Base-by-base conservation (phyloP, 2,797 vertebrate genomes). In the Muraenolepis orangiensis region DNA sequence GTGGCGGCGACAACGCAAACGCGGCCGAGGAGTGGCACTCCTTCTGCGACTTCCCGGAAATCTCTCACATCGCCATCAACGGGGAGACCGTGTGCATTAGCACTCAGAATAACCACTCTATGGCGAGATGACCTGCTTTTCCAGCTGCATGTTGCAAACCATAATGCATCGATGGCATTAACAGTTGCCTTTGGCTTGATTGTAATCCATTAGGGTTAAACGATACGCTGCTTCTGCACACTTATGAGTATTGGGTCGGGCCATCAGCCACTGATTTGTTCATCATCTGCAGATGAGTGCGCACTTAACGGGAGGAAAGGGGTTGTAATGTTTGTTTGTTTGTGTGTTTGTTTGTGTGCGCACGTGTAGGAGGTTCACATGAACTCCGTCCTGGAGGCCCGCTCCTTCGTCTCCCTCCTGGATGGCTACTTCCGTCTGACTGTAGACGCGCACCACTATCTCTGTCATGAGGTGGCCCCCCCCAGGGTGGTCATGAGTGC, bases 391-490 rank as follows among this genome's bases (percentile, higher is more conserved):
- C 88, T 91, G 3, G 83, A 87, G 6, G 95, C 96, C 0, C 89
- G 92, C 73, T 96, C 97, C 75, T 91, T 98, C 71, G 93, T 95
- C 74, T 94, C 96, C 0, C 90, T 98, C 38, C 81, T 99, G 5
- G 97, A 98, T 0, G 97, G 97, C 1, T 98, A 97, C 74, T 98
- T 97, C 89, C 93, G 97, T 4, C 93, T 98, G 74, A 98, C 96
- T 0, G 93, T 95, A 0, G 96, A 98, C 51, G 92, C 96, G 67
- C 96, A 95, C 91, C 96, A 99, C 81, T 98, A 96, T 87, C 91
- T 99, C 81, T 98, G 97, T 79, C 95, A 94, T 0, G 95, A 97
- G 57, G 96, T 98, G 82, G 97, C 96, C 0, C 95, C 97, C 0
- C 97, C 97, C 0, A 93, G 96, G 74, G 91, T 98, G 31, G 91